phyloP scores from a whole-genome alignment of 1,140 invertebrate genomes.

The Xylocopa sonorina region DNA sequence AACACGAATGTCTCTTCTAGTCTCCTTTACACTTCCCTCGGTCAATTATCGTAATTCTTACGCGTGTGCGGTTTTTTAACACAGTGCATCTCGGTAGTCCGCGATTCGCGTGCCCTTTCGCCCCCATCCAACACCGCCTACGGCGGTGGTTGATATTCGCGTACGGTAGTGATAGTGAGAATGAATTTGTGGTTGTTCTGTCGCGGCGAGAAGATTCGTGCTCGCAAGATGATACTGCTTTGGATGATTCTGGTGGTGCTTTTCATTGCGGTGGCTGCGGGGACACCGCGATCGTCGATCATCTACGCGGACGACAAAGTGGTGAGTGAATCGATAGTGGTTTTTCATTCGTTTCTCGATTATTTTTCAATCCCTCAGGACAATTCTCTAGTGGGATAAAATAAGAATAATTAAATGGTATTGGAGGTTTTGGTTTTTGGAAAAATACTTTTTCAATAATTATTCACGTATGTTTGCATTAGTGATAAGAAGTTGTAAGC shows the following conservation, averaged over 20 bases:
- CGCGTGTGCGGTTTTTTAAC: background rate
- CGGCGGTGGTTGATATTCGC: background rate
- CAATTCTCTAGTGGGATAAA: too few species aligned
- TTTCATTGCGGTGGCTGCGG: slow-evolving; percentile 39
- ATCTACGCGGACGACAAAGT: slow-evolving; percentile 74
- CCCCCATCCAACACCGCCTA: too few species aligned
- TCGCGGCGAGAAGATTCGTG: background rate
- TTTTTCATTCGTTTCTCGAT: too few species aligned
- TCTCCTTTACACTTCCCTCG: background rate
- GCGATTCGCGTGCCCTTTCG: too few species aligned
- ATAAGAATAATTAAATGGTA: too few species aligned
- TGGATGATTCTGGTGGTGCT: slow-evolving; percentile 44
- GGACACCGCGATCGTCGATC: slow-evolving; percentile 55
- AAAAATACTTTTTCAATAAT: too few species aligned
- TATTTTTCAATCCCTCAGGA: background rate
- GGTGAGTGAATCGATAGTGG: slow-evolving; percentile 61
- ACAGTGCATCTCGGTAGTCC: background rate
- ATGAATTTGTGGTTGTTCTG: slow-evolving; percentile 8
- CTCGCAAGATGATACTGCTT: slow-evolving; percentile 52
- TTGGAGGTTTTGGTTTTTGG: too few species aligned
- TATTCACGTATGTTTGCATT: too few species aligned
- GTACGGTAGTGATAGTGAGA: slow-evolving; percentile 25
- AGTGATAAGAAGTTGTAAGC: too few species aligned
- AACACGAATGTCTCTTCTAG: background rate
- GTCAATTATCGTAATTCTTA: background rate